phyloP scores from a whole-genome alignment of 1,140 invertebrate species.

The Ooceraea biroi region DNA sequence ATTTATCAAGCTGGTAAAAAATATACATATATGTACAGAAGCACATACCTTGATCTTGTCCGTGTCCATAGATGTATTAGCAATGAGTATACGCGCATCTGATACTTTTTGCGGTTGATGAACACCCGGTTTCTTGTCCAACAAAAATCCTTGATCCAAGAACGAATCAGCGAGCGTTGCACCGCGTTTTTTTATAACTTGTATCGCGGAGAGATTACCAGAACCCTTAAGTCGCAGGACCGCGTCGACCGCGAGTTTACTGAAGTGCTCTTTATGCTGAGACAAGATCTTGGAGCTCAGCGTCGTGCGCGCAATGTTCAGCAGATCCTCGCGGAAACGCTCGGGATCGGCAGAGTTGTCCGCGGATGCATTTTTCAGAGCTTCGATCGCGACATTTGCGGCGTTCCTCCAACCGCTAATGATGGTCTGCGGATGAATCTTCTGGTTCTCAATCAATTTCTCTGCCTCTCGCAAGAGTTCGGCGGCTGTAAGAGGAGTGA shows the following conservation, averaged over 20 bases:
- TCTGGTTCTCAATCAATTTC: constrained; percentile 94
- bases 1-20: constrained; percentile 18
- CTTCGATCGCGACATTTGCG: constrained; percentile 92
- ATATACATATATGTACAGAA: constrained; percentile 38
- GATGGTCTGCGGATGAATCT: constrained; percentile 99
- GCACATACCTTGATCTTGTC: constrained; percentile 97
- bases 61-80: constrained; percentile 99
- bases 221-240: constrained; percentile 98
- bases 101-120: constrained; percentile 93
- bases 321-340: constrained; percentile 94
- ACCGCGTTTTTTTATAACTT: constrained; percentile 98
- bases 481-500: constrained; percentile 89
- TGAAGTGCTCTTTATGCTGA: constrained; percentile 99
- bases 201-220: constrained; percentile 97
- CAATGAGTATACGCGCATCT: constrained; percentile 97
- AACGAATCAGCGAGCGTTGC: constrained; percentile 97
- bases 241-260: constrained; percentile 97
- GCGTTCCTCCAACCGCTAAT: constrained; percentile 98
- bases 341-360: constrained; percentile 94
- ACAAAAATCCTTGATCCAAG: constrained; percentile 98
- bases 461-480: constrained; percentile 98
- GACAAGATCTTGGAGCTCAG: constrained; percentile 99
- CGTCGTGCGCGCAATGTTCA: constrained; percentile 99
- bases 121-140: constrained; percentile 98
- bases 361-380: constrained; percentile 91